Evolutionary conservation across 2,888 invertebrate species (phyloP).

Genomic region (Creontiades dilutus): DNA sequence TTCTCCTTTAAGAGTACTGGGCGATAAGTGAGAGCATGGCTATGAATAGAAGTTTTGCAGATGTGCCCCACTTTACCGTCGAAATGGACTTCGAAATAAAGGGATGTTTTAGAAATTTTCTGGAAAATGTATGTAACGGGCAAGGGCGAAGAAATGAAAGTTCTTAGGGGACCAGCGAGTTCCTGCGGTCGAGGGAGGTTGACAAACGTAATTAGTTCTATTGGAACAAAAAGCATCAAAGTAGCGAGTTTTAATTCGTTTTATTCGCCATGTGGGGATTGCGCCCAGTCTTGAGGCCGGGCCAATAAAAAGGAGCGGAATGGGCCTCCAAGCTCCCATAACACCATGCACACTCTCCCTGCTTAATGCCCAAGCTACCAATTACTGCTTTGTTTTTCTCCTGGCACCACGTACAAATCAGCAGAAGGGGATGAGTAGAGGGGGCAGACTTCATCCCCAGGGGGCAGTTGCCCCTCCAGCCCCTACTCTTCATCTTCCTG

Average conservation of each 20-base stretch:
- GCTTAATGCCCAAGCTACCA: constrained; percentile 81
- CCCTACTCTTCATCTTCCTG: constrained; percentile 59
- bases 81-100: background rate
- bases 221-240: constrained; percentile 69
- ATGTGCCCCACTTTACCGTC: background rate
- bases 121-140: constrained; percentile 10
- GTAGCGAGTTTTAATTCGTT: constrained; percentile 70
- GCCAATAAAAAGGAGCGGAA: constrained; percentile 84
- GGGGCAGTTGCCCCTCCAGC: constrained; percentile 46
- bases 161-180: constrained; percentile 49
- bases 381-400: constrained; percentile 70
- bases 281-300: constrained; percentile 77
- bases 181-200: constrained; percentile 60
- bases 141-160: constrained; percentile 31
- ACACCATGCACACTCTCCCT: constrained; percentile 79
- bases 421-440: background rate
- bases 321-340: constrained; percentile 86
- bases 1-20: too few species aligned
- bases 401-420: constrained; percentile 66
- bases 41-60: background rate
- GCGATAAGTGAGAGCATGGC: background rate
- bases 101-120: background rate
- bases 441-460: constrained; percentile 51
- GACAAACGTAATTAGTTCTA: constrained; percentile 67
- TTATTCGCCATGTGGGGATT: constrained; percentile 69